Evolutionary conservation across 2,113 vertebrate genomes (phyloP), one percentile per base, ranked within the genome.

Genomic region (Meleagris gallopavo): DNA sequence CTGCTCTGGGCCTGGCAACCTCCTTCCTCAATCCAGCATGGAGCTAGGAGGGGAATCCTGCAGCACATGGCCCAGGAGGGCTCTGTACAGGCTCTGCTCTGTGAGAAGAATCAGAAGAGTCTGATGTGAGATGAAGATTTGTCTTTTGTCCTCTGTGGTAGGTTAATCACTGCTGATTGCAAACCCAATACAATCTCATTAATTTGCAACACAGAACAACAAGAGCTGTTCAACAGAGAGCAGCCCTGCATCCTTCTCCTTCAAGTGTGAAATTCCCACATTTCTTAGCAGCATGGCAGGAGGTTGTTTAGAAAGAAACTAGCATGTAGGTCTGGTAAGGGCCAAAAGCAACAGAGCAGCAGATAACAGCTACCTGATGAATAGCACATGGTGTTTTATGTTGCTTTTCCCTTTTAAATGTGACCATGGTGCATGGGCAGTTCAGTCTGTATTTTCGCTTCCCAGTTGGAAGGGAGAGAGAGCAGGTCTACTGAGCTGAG

Each of bases 141-240:
- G 45, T 84, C 46, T 45, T 75, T 50, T 41, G 74, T 46, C 54
- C 74, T 89, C 90, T 93, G 57, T 54, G 54, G 84, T 73, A 77
- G 86, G 70, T 83, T 96, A 92, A 94, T 96, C 95, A 93, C n/a
- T 89, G 83, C 58, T n/a, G 19, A 96, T 90, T 94, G 95, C 71
- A 73, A 95, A 88, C 55, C 30, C 82, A 79, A 75, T 30, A 86
- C 94, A 82, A 90, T 92, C 91, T 93, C 83, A 80, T 95, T 96
- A 93, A 92, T 80, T 86, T 75, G 45, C 84, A 81, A 36, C 79
- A 67, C 54, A 88, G 67, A 94, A 87, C 82, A 93, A 24, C 50
- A 82, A 10, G 29, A 84, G 48, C 57, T 85, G 41, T 85, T 93
- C 84, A 89, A 30, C 27, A 92, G 89, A 94, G 88, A 92, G 55